These are phyloP conservation scores for Pheosia tremula DNA, from an alignment of 2,888 invertebrate genomes.

Conservation along the genomic window DNA sequence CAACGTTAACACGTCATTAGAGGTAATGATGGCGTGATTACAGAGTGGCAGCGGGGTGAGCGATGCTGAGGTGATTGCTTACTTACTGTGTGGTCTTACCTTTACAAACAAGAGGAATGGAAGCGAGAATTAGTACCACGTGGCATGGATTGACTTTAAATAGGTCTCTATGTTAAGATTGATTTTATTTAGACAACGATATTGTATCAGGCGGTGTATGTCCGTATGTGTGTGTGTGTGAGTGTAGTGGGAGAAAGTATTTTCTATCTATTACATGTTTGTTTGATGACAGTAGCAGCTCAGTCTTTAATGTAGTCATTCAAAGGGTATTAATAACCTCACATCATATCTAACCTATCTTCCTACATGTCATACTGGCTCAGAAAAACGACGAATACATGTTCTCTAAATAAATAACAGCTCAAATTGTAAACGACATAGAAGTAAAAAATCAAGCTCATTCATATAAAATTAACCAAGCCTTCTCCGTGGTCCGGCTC, in stretches of 20 bases:
- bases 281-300: neutral
- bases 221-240: slow-evolving; percentile 20
- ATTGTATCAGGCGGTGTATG: slow-evolving; percentile 24
- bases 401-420: neutral
- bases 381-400: too few relatives aligned
- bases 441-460: neutral
- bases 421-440: neutral
- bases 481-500: slow-evolving; percentile 6
- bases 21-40: slow-evolving; percentile 84
- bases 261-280: neutral
- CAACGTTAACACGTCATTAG: slow-evolving; percentile 84
- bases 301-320: neutral
- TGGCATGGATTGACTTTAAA: slow-evolving; percentile 52
- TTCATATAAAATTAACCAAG: neutral
- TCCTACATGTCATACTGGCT: neutral
- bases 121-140: slow-evolving; percentile 63
- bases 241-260: slow-evolving; percentile 21
- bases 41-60: slow-evolving; percentile 71
- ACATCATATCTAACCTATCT: too few relatives aligned
- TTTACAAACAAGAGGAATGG: slow-evolving; percentile 66
- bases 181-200: slow-evolving; percentile 24
- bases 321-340: too few relatives aligned
- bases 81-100: slow-evolving; percentile 80
- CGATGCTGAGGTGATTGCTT: slow-evolving; percentile 74
- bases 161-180: slow-evolving; percentile 33